Percentiles rank a stretch among this genome's conserved stretches.
Evolutionary conservation across 2,888 invertebrate genomes (phyloP).

Genomic region (Eilema depressum): DNA sequence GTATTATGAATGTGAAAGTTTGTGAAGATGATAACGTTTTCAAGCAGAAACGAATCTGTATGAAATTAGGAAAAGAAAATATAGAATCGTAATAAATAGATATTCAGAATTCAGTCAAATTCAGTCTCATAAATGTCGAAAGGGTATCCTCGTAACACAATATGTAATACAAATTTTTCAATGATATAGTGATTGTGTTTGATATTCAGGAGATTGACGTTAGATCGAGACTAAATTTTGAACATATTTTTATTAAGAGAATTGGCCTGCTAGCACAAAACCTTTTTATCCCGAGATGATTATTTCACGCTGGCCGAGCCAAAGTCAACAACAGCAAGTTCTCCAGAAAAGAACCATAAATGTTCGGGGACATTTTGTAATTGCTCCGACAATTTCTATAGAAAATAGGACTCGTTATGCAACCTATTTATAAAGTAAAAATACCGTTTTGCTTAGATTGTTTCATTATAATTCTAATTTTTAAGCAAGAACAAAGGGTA

Average conservation of each 20-base stretch:
- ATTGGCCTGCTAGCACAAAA: not conserved
- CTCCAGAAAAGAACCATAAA: constrained; percentile 21
- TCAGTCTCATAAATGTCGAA: too few species aligned
- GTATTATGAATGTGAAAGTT: constrained; percentile 23
- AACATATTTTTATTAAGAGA: too few species aligned
- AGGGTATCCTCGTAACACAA: too few species aligned
- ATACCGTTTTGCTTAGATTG: constrained; percentile 63
- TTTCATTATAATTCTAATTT: constrained; percentile 81
- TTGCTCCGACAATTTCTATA: constrained; percentile 29
- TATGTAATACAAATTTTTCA: too few species aligned
- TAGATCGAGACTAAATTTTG: too few species aligned
- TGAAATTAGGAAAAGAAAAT: too few species aligned
- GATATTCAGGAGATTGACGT: too few species aligned
- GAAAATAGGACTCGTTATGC: constrained; percentile 30
- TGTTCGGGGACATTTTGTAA: constrained; percentile 29
- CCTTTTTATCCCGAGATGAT: not conserved
- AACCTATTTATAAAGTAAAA: constrained; percentile 48
- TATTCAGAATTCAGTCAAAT: too few species aligned
- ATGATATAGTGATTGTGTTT: too few species aligned
- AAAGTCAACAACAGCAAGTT: not conserved
- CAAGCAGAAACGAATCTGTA: not conserved
- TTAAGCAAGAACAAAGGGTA: constrained; percentile 80
- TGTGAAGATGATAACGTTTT: not conserved
- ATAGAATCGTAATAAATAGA: too few species aligned
- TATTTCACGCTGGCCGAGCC: not conserved